These are phyloP conservation scores for Halictus rubicundus DNA, from an alignment of 1,140 invertebrate genomes.

Conservation along the genomic window DNA sequence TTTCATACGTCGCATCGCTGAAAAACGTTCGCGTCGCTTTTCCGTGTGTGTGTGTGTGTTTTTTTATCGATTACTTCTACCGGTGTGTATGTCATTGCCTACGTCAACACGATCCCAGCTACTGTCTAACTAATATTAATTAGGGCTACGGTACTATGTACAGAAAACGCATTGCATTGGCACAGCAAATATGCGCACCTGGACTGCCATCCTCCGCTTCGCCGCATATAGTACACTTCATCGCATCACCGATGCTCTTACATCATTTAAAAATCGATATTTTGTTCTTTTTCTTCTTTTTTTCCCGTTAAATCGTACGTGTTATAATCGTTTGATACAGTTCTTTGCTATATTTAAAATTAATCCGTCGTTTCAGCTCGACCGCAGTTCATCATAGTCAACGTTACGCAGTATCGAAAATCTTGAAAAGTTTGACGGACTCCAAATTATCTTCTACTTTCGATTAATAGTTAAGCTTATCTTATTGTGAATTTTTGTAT, in stretches of 20 bases:
- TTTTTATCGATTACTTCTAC: constrained; percentile 46
- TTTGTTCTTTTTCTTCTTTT: too few relatives aligned
- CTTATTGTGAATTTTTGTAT: too few relatives aligned
- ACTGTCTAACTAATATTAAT: constrained; percentile 58
- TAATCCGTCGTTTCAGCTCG: too few relatives aligned
- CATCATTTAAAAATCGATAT: background rate
- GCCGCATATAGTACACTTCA: background rate
- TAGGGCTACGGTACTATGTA: constrained; percentile 65
- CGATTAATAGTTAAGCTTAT: too few relatives aligned
- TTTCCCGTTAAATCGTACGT: background rate
- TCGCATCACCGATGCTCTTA: background rate
- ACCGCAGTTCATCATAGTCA: too few relatives aligned
- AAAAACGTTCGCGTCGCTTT: constrained; percentile 39
- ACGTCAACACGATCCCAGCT: constrained; percentile 51
- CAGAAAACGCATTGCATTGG: constrained; percentile 70
- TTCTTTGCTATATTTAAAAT: too few relatives aligned
- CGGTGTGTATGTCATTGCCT: constrained; percentile 22
- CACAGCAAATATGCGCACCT: constrained; percentile 65
- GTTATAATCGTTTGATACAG: background rate
- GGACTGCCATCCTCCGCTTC: constrained; percentile 58
- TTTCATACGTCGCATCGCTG: background rate
- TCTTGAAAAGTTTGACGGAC: too few relatives aligned
- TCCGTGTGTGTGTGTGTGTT: too few relatives aligned
- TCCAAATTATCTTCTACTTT: too few relatives aligned
- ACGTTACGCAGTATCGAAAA: too few relatives aligned